Conservation (phyloP, 1,140 invertebrate species). For the Ostrea denselamellosa region DNA sequence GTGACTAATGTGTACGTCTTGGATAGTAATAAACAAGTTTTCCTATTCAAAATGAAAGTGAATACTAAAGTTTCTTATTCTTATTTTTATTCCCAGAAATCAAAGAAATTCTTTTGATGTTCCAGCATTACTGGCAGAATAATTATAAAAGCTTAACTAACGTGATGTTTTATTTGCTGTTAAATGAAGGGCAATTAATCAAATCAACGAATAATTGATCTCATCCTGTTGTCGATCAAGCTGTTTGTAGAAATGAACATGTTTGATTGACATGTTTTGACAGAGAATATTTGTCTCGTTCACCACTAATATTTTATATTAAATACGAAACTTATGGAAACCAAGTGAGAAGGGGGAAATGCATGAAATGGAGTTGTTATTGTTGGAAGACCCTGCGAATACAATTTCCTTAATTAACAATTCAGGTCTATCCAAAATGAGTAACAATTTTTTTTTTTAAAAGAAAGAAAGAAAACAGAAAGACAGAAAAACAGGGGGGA, state of each 20-base stretch:
- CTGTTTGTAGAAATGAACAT: conserved; percentile 10
- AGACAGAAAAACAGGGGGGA: too few species aligned
- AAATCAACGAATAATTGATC: conserved; percentile 1
- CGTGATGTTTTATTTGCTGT: conserved; percentile 9
- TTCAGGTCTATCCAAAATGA: too few species aligned
- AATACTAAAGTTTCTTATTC: not conserved
- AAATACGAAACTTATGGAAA: too few species aligned
- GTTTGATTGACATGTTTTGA: conserved; percentile 29
- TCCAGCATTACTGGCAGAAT: not conserved
- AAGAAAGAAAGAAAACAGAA: too few species aligned
- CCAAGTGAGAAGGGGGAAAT: too few species aligned
- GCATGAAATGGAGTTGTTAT: too few species aligned
- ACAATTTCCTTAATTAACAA: too few species aligned
- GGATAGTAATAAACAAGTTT: not conserved
- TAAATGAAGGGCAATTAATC: conserved; percentile 4
- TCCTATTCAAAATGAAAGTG: not conserved
- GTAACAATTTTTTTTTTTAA: too few species aligned
- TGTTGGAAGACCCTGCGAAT: too few species aligned
- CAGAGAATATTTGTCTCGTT: not conserved
- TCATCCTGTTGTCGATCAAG: not conserved
- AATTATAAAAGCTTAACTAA: not conserved
- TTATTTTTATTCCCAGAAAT: not conserved
- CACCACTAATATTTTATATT: too few species aligned
- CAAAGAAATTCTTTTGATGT: conserved; percentile 2
- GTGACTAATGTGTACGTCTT: too few species aligned